Evolutionary conservation across 2,888 invertebrate species (phyloP).

Genomic region (Nomada flava): DNA sequence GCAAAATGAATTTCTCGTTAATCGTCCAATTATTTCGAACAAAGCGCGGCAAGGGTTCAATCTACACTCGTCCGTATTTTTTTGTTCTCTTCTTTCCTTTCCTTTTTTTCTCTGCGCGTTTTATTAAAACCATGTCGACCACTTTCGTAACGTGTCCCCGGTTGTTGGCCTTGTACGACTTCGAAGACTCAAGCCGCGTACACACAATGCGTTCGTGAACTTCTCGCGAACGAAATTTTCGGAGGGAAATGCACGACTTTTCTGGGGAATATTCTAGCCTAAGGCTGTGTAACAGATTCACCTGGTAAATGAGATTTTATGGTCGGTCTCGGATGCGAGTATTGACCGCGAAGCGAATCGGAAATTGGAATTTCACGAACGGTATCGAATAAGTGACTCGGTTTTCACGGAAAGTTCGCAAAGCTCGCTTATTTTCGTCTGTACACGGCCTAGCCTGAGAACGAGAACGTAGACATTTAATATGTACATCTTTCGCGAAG

Average conservation of each 20-base stretch:
- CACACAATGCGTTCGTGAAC: conserved; percentile 11
- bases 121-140: neutral
- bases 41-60: conserved; percentile 52
- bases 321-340: neutral
- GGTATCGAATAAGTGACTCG: neutral
- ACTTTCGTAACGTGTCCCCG: neutral
- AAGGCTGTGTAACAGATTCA: neutral
- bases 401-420: conserved; percentile 33
- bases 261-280: neutral
- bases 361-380: neutral
- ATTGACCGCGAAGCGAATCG: neutral
- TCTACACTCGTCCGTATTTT: conserved; percentile 17
- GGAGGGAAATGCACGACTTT: neutral
- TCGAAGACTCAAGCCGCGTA: conserved; percentile 42
- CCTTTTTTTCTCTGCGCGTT: neutral
- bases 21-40: conserved; percentile 52
- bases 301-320: neutral
- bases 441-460: conserved; percentile 33
- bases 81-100: neutral
- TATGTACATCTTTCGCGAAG: no score
- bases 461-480: no score
- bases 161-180: conserved; percentile 23
- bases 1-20: conserved; percentile 45
- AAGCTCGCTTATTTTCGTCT: conserved; percentile 5
- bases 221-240: conserved; percentile 14